phyloP scores from a whole-genome alignment of 2,888 invertebrate species.

The Limnephilus rhombicus region DNA sequence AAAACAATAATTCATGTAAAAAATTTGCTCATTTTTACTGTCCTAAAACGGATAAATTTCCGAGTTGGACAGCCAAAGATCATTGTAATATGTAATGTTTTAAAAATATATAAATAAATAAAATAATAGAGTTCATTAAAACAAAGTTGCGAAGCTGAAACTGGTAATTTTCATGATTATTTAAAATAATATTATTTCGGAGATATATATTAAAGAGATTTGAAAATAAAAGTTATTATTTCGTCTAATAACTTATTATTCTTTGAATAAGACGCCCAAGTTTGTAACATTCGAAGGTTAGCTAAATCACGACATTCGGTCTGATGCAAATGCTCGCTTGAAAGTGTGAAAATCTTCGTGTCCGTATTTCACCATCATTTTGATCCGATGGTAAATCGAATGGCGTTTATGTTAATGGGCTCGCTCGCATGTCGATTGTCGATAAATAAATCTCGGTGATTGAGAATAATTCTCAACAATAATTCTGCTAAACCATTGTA shows the following conservation, averaged over 20 bases:
- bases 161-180: too few relatives aligned
- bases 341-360: not conserved
- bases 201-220: not conserved
- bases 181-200: too few relatives aligned
- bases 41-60: too few relatives aligned
- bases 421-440: not conserved
- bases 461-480: not conserved
- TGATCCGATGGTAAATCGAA: not conserved
- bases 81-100: too few relatives aligned
- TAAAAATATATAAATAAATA: too few relatives aligned
- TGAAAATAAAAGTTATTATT: not conserved
- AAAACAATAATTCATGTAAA: too few relatives aligned
- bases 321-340: not conserved
- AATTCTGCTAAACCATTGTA: not conserved
- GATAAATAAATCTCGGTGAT: not conserved
- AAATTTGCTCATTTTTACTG: too few relatives aligned
- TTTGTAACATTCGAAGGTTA: not conserved
- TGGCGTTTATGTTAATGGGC: not conserved
- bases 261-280: not conserved
- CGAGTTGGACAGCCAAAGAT: too few relatives aligned
- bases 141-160: too few relatives aligned
- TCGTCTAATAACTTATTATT: not conserved
- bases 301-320: not conserved
- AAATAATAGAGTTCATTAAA: too few relatives aligned
- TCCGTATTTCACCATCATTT: not conserved